phyloP scores from a whole-genome alignment of 1,140 invertebrate species.

The Drosophila malerkotliana region DNA sequence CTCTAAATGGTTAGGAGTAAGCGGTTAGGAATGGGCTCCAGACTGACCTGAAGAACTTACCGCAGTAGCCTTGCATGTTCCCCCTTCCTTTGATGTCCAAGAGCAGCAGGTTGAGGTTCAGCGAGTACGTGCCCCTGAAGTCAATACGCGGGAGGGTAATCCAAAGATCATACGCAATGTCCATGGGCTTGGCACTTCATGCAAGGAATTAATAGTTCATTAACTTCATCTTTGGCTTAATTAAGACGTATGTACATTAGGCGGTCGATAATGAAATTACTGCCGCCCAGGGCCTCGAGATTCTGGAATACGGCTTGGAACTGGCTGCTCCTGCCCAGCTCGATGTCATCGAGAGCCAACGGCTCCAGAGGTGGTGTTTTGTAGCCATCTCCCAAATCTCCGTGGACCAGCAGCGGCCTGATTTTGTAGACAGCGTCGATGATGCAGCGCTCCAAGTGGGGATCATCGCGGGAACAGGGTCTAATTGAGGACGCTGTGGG shows the following conservation, averaged over 20 bases:
- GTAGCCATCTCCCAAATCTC: slow-evolving; percentile 83
- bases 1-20: slow-evolving; percentile 77
- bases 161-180: slow-evolving; percentile 83
- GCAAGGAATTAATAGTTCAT: background rate
- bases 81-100: slow-evolving; percentile 86
- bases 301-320: slow-evolving; percentile 75
- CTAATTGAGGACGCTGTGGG: slow-evolving; percentile 83
- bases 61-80: slow-evolving; percentile 85
- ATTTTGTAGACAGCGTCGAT: slow-evolving; percentile 85
- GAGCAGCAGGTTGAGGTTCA: slow-evolving; percentile 84
- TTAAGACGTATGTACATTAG: slow-evolving; percentile 56
- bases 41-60: slow-evolving; percentile 85
- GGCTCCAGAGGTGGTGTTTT: slow-evolving; percentile 75
- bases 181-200: slow-evolving; percentile 68
- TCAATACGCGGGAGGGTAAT: slow-evolving; percentile 82
- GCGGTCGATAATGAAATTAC: slow-evolving; percentile 80
- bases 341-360: slow-evolving; percentile 73
- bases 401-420: slow-evolving; percentile 84
- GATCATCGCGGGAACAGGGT: slow-evolving; percentile 84
- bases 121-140: slow-evolving; percentile 85
- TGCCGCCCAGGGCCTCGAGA: slow-evolving; percentile 70
- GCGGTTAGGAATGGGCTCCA: no score
- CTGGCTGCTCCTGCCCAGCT: slow-evolving; percentile 65
- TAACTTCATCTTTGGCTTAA: no score
- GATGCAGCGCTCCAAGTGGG: slow-evolving; percentile 84